A percentile compares a stretch with the other conserved stretches of the same genome.
These are phyloP conservation scores for Hestina assimilis DNA, from an alignment of 1,140 invertebrate species.

Conservation along the genomic window DNA sequence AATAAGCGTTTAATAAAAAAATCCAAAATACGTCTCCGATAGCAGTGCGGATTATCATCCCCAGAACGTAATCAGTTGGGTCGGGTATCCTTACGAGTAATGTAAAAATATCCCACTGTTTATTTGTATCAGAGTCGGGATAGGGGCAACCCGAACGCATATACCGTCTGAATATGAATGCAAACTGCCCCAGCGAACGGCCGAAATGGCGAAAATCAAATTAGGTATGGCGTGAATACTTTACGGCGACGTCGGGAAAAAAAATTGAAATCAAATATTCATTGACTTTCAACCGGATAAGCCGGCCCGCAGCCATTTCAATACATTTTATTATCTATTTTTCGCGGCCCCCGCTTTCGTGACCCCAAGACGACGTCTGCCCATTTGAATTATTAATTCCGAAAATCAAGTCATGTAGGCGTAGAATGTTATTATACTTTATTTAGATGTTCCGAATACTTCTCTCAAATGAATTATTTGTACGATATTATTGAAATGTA, in stretches of 20 bases:
- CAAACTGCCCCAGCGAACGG: constrained; percentile 72
- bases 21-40: constrained; percentile 22
- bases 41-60: constrained; percentile 55
- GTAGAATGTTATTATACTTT: constrained; percentile 21
- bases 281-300: constrained; percentile 78
- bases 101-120: constrained; percentile 75
- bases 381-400: constrained; percentile 49
- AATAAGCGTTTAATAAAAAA: constrained; percentile 4
- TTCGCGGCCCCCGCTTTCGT: constrained; percentile 46
- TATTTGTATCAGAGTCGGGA: constrained; percentile 73
- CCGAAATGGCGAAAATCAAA: constrained; percentile 76
- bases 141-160: constrained; percentile 71
- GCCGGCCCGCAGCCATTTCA: constrained; percentile 74
- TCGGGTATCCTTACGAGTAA: constrained; percentile 66
- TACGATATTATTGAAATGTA: not conserved
- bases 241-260: constrained; percentile 76
- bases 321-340: constrained; percentile 79
- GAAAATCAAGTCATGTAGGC: constrained; percentile 41
- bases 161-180: constrained; percentile 77
- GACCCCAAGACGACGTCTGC: constrained; percentile 42
- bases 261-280: constrained; percentile 79
- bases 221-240: constrained; percentile 78
- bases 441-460: constrained; percentile 16
- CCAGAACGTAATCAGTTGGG: constrained; percentile 72
- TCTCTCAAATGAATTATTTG: not conserved